These are phyloP conservation scores for Ceratoteleas bidentatus DNA, from an alignment of 1,140 invertebrate species.

Conservation along the genomic window DNA sequence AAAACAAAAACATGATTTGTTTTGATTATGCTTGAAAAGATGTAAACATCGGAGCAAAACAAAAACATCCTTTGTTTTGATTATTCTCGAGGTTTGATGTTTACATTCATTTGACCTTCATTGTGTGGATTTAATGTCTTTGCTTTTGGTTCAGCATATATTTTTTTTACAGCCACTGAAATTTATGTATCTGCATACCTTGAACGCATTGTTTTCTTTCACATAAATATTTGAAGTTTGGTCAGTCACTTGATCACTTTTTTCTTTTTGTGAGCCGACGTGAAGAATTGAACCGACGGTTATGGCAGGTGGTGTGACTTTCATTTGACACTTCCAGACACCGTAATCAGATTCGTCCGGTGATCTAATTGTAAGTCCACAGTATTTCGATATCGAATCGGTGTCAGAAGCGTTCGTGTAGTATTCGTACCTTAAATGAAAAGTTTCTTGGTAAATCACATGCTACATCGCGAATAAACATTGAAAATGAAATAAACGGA, in stretches of 20 bases:
- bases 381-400: conserved; percentile 4
- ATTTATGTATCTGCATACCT: too few relatives aligned
- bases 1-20: too few relatives aligned
- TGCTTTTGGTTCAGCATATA: too few relatives aligned
- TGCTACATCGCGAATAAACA: too few relatives aligned
- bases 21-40: too few relatives aligned
- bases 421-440: conserved; percentile 31
- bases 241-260: neutral
- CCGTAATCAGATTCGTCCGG: conserved; percentile 29
- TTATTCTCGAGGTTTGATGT: too few relatives aligned
- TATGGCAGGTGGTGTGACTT: neutral
- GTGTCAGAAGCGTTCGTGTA: conserved; percentile 12
- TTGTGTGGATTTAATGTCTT: too few relatives aligned
- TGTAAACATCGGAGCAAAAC: too few relatives aligned
- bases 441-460: neutral
- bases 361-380: conserved; percentile 35
- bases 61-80: too few relatives aligned
- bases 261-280: neutral
- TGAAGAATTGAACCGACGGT: conserved; percentile 24
- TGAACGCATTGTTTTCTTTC: conserved; percentile 2
- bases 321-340: conserved; percentile 32
- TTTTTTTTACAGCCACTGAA: too few relatives aligned
- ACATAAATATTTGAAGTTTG: conserved; percentile 14
- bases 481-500: too few relatives aligned
- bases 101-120: too few relatives aligned